A percentile compares a stretch with the other conserved stretches of the same genome.
Evolutionary conservation across 2,113 vertebrate genomes (phyloP).

Genomic region (Anthoscopus minutus): DNA sequence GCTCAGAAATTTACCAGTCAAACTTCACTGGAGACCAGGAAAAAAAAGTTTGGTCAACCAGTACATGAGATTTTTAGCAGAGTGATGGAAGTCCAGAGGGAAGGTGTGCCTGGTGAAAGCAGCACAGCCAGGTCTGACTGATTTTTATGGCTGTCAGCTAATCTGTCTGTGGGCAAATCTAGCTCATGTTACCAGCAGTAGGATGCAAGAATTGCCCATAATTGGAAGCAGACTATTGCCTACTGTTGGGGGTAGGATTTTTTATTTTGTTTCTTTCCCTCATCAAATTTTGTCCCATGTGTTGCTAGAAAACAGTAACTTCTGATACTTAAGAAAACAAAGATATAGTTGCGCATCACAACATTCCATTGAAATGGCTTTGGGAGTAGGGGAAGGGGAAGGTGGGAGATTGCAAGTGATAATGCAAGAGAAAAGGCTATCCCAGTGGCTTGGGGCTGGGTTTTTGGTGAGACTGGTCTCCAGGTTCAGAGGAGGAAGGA

Average conservation of each 20-base stretch:
- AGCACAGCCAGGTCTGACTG: slow-evolving; percentile 52
- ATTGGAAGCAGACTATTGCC: slow-evolving; percentile 25
- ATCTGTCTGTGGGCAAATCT: slow-evolving; percentile 42
- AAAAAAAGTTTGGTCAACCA: neutral
- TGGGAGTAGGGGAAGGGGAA: too few species aligned
- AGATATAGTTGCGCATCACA: neutral
- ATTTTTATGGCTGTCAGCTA: slow-evolving; percentile 54
- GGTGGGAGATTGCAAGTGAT: neutral
- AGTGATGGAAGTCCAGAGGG: neutral
- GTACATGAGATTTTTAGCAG: neutral
- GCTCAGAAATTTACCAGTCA: slow-evolving; percentile 49
- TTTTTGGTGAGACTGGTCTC: neutral
- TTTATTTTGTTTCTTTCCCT: neutral
- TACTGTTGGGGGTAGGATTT: neutral
- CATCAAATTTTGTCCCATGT: neutral
- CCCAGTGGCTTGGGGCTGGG: fast-evolving
- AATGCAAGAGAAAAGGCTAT: neutral
- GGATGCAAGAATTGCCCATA: slow-evolving; percentile 67
- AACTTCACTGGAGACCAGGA: neutral
- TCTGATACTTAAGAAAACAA: neutral
- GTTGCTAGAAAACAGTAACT: neutral
- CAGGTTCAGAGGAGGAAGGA: neutral
- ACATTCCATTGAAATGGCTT: neutral
- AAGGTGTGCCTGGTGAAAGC: neutral
- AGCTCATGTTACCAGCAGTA: slow-evolving; percentile 57